A percentile compares a stretch with the other conserved stretches of the same genome.
Conservation (phyloP, 2,113 vertebrate species). For the Rhabdornis inornatus region DNA sequence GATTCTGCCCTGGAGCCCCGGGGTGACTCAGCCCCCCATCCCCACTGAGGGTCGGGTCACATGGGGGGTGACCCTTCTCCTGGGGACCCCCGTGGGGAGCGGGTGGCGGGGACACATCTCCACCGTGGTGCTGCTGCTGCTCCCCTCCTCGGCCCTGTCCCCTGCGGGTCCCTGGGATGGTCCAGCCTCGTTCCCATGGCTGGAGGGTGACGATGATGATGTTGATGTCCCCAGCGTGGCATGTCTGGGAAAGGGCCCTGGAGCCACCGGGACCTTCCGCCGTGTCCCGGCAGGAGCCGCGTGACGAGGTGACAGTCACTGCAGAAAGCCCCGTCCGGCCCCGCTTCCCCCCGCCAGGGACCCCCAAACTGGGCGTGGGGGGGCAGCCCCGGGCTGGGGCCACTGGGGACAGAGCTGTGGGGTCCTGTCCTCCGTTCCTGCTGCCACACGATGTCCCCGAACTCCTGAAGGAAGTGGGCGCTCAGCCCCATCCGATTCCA, state of each 20-base stretch:
- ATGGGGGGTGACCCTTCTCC: neutral
- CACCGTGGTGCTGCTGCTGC: rapidly evolving
- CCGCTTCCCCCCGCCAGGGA: neutral
- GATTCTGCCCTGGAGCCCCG: neutral
- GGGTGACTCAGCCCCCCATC: neutral
- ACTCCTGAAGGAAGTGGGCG: rapidly evolving
- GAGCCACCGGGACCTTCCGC: neutral
- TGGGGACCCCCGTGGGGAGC: neutral
- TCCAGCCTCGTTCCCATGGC: rapidly evolving
- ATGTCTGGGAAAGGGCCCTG: neutral
- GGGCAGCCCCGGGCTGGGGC: rapidly evolving
- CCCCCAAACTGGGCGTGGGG: neutral
- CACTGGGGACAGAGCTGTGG: rapidly evolving
- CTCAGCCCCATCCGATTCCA: rapidly evolving
- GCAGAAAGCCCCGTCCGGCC: neutral
- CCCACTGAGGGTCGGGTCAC: neutral
- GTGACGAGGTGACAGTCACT: neutral
- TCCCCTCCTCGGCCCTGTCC: too few species aligned
- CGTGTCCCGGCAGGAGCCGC: rapidly evolving
- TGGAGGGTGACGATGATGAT: neutral
- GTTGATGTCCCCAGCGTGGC: rapidly evolving
- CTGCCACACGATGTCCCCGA: rapidly evolving
- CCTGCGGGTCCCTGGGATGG: rapidly evolving
- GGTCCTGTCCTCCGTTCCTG: neutral
- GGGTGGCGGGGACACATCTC: neutral